Evolutionary conservation across 2,113 vertebrate genomes (phyloP).

Genomic region (Bothrops jararaca): DNA sequence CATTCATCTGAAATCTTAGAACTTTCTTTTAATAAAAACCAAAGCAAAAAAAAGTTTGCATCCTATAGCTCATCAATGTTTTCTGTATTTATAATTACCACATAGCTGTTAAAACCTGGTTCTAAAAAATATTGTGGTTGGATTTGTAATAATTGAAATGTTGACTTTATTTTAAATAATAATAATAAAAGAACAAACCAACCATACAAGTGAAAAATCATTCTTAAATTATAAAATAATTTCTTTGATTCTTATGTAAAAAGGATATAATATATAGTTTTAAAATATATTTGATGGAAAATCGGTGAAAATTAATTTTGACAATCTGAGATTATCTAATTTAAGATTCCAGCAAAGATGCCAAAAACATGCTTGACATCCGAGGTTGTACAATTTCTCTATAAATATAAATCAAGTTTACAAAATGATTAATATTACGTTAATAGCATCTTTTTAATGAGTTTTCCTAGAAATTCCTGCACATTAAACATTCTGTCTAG

Average conservation of each 20-base stretch:
- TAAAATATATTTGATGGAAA: not conserved
- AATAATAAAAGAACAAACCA: not conserved
- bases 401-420: not conserved
- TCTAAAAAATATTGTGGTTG: not conserved
- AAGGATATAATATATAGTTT: not conserved
- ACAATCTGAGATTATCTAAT: not conserved
- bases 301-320: not conserved
- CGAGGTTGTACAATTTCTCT: not conserved
- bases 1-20: not conserved
- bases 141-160: not conserved
- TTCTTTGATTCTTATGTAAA: not conserved
- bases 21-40: not conserved
- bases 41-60: not conserved
- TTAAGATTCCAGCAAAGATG: not conserved
- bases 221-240: not conserved
- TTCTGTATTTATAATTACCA: not conserved
- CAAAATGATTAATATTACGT: not conserved
- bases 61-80: not conserved
- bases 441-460: not conserved
- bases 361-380: not conserved
- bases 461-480: not conserved
- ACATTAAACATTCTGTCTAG: not conserved
- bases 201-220: accelerated
- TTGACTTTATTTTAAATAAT: not conserved
- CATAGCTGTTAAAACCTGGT: not conserved